Evolutionary conservation across 2,888 invertebrate species (phyloP).

Genomic region (Lutraria lutraria): DNA sequence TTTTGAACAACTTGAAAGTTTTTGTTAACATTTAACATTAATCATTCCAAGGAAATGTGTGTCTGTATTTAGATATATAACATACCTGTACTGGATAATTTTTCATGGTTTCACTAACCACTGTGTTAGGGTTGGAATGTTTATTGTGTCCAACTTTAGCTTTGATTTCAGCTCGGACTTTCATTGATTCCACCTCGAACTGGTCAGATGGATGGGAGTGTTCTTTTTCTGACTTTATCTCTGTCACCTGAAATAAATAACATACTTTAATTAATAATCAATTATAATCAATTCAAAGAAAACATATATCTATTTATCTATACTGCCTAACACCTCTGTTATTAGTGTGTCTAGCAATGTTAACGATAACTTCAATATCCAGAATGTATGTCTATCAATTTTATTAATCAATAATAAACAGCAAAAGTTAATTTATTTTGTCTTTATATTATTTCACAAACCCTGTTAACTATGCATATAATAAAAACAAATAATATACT

Average conservation of each 20-base stretch:
- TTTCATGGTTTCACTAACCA: background rate
- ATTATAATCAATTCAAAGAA: background rate
- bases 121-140: background rate
- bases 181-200: background rate
- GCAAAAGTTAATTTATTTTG: no score
- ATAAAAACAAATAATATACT: slow-evolving; percentile 18
- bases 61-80: no score
- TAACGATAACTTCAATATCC: no score
- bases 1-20: background rate
- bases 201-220: background rate
- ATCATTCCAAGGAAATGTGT: no score
- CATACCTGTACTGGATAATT: background rate
- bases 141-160: background rate
- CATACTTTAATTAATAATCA: background rate
- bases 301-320: no score
- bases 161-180: slow-evolving; percentile 19
- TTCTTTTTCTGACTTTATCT: background rate
- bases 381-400: no score
- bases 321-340: no score
- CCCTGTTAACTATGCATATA: no score
- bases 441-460: no score
- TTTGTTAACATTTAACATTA: no score
- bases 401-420: no score
- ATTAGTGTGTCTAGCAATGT: no score
- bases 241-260: background rate